Evolutionary conservation across 2,113 vertebrate genomes (phyloP).

Genomic region (Nycticorax nycticorax): DNA sequence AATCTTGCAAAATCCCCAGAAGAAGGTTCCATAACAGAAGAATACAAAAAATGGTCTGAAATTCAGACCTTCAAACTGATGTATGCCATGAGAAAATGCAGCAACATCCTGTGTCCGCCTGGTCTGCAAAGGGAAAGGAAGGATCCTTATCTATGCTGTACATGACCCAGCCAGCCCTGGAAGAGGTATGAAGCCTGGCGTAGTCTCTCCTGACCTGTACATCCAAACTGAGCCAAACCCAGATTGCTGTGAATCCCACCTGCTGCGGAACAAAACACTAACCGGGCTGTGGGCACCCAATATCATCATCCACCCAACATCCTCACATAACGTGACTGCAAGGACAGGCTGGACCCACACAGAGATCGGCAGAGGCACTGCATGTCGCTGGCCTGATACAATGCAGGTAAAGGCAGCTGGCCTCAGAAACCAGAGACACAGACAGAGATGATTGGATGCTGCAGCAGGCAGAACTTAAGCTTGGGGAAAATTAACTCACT

Average conservation of each 20-base stretch:
- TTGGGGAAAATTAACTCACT: background rate
- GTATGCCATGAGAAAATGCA: background rate
- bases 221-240: background rate
- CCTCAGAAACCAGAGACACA: background rate
- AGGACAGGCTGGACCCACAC: background rate
- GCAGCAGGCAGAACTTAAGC: background rate
- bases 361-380: background rate
- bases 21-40: background rate
- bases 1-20: background rate
- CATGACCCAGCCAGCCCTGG: background rate
- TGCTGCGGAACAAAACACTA: background rate
- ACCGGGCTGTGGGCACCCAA: background rate
- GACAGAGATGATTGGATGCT: background rate
- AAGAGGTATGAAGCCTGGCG: background rate
- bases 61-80: background rate
- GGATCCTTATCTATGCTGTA: background rate
- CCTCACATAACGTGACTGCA: background rate
- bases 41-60: background rate
- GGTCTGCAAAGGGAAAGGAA: background rate
- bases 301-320: rapidly evolving
- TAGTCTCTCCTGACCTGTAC: background rate
- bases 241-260: background rate
- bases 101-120: rapidly evolving
- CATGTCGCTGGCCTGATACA: background rate
- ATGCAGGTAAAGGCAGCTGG: background rate